A percentile compares a stretch with the other conserved stretches of the same genome.
Evolutionary conservation across 1,140 invertebrate species (phyloP).

Genomic region (Vollenhovia emeryi): DNA sequence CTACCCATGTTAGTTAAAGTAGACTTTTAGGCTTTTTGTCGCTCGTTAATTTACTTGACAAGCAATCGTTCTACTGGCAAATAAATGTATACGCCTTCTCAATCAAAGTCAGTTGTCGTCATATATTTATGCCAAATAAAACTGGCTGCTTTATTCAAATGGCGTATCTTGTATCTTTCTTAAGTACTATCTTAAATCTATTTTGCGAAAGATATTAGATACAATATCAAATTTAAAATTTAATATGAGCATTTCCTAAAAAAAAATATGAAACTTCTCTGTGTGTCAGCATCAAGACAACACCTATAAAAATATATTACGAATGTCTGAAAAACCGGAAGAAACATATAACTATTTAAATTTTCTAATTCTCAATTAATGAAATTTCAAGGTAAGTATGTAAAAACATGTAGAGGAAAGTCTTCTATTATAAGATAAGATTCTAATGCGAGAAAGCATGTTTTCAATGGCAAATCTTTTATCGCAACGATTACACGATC

Average conservation of each 20-base stretch:
- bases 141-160: not conserved
- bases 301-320: not conserved
- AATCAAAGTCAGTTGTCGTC: not conserved
- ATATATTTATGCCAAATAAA: not conserved
- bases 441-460: too few relatives aligned
- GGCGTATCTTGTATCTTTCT: not conserved
- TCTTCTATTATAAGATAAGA: too few relatives aligned
- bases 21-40: not conserved
- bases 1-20: too few relatives aligned
- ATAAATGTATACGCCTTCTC: not conserved
- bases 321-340: not conserved
- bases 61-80: not conserved
- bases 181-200: not conserved
- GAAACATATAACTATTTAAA: not conserved
- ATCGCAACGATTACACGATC: too few relatives aligned
- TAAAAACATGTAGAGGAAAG: too few relatives aligned
- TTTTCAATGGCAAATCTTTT: too few relatives aligned
- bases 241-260: not conserved
- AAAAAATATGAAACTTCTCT: not conserved
- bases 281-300: not conserved
- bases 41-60: not conserved
- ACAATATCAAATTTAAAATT: not conserved
- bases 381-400: not conserved
- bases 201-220: not conserved
- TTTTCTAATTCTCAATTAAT: not conserved